Evolutionary conservation across 2,888 invertebrate genomes (phyloP).

Genomic region (Drosophila sordidapex): DNA sequence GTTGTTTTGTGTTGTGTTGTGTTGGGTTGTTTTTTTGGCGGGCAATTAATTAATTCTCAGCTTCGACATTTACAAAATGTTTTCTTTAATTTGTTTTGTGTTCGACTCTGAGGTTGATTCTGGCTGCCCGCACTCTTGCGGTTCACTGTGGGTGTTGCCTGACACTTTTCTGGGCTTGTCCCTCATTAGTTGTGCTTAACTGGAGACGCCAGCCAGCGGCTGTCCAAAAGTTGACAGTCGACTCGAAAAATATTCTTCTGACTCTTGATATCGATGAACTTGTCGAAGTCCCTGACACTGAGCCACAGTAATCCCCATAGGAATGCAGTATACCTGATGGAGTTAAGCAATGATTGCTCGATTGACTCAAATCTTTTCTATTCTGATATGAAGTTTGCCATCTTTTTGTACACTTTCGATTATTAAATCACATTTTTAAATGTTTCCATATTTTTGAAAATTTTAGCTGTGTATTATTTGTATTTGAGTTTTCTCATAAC

Average conservation of each 20-base stretch:
- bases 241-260: slow-evolving; percentile 14
- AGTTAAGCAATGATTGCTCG: background rate
- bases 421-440: background rate
- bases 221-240: slow-evolving; percentile 43
- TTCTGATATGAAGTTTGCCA: background rate
- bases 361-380: background rate
- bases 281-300: slow-evolving; percentile 25
- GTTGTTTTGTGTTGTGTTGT: slow-evolving; percentile 33
- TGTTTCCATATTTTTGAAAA: background rate
- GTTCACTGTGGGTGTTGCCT: slow-evolving; percentile 70
- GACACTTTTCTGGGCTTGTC: slow-evolving; percentile 77
- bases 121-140: slow-evolving; percentile 24
- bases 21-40: slow-evolving; percentile 29
- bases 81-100: slow-evolving; percentile 75
- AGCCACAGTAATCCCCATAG: slow-evolving; percentile 34
- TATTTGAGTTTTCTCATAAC: background rate
- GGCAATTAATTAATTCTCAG: slow-evolving; percentile 71
- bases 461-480: background rate
- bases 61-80: slow-evolving; percentile 80
- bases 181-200: slow-evolving; percentile 78
- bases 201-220: slow-evolving; percentile 35
- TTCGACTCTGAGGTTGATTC: slow-evolving; percentile 13
- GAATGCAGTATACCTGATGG: slow-evolving; percentile 32
- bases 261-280: slow-evolving; percentile 40
- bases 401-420: background rate